A percentile compares a stretch with the other conserved stretches of the same genome.
These are phyloP conservation scores for Galaxias olidus DNA, from an alignment of 2,797 vertebrate genomes.

Conservation along the genomic window DNA sequence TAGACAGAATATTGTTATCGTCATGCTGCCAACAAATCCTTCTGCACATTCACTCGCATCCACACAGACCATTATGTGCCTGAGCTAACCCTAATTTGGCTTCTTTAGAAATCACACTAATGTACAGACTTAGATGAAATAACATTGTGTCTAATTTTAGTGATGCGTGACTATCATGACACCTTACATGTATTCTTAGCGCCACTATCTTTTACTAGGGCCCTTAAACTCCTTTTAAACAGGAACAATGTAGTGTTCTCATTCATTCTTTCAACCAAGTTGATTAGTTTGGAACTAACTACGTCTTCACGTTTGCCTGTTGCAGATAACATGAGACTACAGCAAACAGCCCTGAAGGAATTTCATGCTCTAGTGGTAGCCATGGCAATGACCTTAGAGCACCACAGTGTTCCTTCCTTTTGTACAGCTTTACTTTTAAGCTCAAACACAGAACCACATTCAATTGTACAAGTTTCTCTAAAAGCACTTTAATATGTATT, in stretches of 20 bases:
- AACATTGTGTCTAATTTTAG: too few species aligned
- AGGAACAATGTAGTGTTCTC: not conserved
- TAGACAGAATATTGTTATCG: slow-evolving; percentile 22
- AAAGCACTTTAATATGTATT: not conserved
- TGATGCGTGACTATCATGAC: too few species aligned
- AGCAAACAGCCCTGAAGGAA: slow-evolving; percentile 65
- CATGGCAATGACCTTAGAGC: slow-evolving; percentile 32
- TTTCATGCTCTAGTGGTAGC: slow-evolving; percentile 21
- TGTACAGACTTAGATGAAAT: too few species aligned
- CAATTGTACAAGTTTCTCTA: not conserved
- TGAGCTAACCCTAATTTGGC: too few species aligned
- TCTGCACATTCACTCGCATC: slow-evolving; percentile 43
- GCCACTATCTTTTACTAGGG: not conserved
- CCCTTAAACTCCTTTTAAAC: not conserved
- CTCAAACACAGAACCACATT: slow-evolving; percentile 6
- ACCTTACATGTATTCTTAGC: not conserved
- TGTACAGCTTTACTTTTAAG: slow-evolving; percentile 1
- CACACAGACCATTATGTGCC: slow-evolving; percentile 17
- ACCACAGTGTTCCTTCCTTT: slow-evolving; percentile 39
- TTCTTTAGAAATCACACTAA: too few species aligned
- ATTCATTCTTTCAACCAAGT: slow-evolving; percentile 46
- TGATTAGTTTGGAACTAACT: slow-evolving; percentile 73
- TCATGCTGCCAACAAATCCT: not conserved
- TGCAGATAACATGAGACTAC: slow-evolving; percentile 82
- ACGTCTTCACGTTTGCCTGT: slow-evolving; percentile 75